Evolutionary conservation across 2,797 vertebrate genomes (phyloP).

Genomic region (Denticeps clupeoides): DNA sequence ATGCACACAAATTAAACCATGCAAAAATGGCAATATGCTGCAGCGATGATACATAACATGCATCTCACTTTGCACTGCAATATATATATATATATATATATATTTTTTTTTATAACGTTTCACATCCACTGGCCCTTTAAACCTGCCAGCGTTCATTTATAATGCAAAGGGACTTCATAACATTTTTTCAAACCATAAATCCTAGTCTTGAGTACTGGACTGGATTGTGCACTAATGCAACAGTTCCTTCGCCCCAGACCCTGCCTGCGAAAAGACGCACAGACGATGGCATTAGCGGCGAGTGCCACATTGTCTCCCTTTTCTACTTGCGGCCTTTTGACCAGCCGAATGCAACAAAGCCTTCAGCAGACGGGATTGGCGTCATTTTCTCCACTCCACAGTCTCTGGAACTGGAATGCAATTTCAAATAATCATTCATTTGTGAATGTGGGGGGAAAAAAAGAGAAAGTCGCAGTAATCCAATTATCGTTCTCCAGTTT

Average conservation of each 20-base stretch:
- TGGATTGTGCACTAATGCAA: too few species aligned
- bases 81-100: too few species aligned
- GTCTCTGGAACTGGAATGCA: conserved; percentile 18
- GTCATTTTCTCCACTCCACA: conserved; percentile 26
- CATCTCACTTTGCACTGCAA: too few species aligned
- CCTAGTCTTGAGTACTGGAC: too few species aligned
- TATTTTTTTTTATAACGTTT: too few species aligned
- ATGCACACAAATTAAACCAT: not conserved
- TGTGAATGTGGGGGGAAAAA: conserved; percentile 13
- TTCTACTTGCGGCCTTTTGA: conserved; percentile 1
- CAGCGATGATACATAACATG: too few species aligned
- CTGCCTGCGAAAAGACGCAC: conserved; percentile 37
- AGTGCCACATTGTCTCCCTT: conserved; percentile 16
- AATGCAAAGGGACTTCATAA: too few species aligned
- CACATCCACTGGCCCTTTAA: too few species aligned
- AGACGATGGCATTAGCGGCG: conserved; percentile 50
- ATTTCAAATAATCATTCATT: conserved; percentile 34
- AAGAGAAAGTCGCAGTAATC: conserved; percentile 29
- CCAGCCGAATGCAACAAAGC: conserved; percentile 23
- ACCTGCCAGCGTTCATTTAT: too few species aligned
- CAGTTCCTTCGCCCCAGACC: too few species aligned
- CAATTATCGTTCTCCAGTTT: conserved; percentile 23
- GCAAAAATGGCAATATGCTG: not conserved
- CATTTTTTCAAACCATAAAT: too few species aligned
- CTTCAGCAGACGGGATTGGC: conserved; percentile 13